Base-by-base conservation (phyloP, 2,888 invertebrate species). In the Amiota minor region DNA sequence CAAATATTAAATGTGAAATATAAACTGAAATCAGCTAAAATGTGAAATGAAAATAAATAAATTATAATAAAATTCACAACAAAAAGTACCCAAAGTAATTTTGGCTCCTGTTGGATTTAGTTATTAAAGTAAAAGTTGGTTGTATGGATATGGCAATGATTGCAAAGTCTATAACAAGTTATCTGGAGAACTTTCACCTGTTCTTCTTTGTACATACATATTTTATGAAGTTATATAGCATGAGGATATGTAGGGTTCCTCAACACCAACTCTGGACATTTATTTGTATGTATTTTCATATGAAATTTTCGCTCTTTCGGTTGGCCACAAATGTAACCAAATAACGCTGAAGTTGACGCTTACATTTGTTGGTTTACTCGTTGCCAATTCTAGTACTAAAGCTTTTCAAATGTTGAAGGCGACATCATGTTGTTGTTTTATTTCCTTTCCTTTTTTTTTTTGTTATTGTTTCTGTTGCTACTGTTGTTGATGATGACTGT, bases 241-340 rank as follows among this genome's bases (percentile, higher is more conserved):
- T 12, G 10, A 18, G 11, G 9, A 56, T n/a, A n/a, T n/a, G n/a
- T n/a, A n/a, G n/a, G n/a, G n/a, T n/a, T 20, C n/a, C 6, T 18
- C 59, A 12, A 4, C 11, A 1, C 59, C 16, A 20, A 18, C 59
- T 9, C 9, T 12, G 20, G n/a, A 16, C 16, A 46, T 45, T 61
- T 47, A 18, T 64, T 64, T 64, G 16, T 64, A 23, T 47, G 47
- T 46, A 67, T 50, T 49, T 50, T 67, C 50, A 67, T 67, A 67
- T 67, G 12, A 67, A 67, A 67, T 67, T 20, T 14, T 67, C 49
- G 2, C 6, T 35, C 35, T 6, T 2, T n/a, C 50, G 67, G 50
- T 67, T 50, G 47, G 20, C 67, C 67, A 50, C 50, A 67, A 67
- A 67, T 67, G 67, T 67, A 67, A 67, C 67, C 67, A 50, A 67